Percentiles rank a stretch among this genome's conserved stretches.
phyloP scores from a whole-genome alignment of 2,888 invertebrate species.

The Coenonympha arcania region DNA sequence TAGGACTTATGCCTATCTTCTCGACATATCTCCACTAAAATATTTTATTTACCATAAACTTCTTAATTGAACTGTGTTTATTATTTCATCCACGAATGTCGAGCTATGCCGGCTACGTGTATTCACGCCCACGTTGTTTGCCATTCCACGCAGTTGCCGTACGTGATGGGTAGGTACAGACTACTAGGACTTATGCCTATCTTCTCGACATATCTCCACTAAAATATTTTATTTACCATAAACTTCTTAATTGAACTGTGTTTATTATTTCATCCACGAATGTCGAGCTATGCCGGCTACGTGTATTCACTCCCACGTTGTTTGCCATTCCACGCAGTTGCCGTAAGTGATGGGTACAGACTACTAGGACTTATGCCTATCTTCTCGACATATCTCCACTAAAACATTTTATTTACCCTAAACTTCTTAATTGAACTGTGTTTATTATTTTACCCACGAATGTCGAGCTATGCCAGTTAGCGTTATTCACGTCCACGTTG shows the following conservation, averaged over 20 bases:
- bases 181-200: too few relatives aligned
- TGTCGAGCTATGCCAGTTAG: not conserved
- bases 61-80: not conserved
- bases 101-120: conserved; percentile 9
- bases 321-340: conserved; percentile 71
- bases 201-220: too few relatives aligned
- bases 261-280: conserved; percentile 1
- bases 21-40: too few relatives aligned
- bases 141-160: conserved; percentile 77
- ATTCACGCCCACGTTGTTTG: conserved; percentile 33
- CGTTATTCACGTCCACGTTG: conserved; percentile 29
- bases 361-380: too few relatives aligned
- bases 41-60: too few relatives aligned
- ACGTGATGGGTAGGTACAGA: conserved; percentile 84
- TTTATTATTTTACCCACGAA: conserved; percentile 1
- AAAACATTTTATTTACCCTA: too few relatives aligned
- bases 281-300: not conserved
- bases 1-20: too few relatives aligned
- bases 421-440: not conserved
- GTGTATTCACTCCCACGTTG: conserved; percentile 29
- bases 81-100: conserved; percentile 2
- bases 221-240: too few relatives aligned
- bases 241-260: not conserved
- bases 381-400: too few relatives aligned
- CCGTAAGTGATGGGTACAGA: conserved; percentile 84